Base-by-base conservation (phyloP, 1,140 invertebrate species). In the Caenorhabditis remanei region DNA sequence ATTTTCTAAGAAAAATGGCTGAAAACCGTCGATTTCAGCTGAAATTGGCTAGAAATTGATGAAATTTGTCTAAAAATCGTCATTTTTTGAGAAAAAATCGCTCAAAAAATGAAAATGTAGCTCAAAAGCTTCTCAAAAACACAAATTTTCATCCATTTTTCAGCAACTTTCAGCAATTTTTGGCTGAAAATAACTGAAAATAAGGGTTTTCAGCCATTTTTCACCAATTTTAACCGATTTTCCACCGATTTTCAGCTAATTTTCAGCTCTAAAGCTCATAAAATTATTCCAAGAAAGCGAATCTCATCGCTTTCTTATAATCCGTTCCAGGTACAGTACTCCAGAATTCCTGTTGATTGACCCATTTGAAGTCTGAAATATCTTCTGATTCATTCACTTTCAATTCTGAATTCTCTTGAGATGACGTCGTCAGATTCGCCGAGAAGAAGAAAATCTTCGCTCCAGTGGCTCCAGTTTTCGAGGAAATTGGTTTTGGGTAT, bases 381-480 rank as follows among this genome's bases (percentile, higher is more conserved):
- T 87, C 71, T 2, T 87, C 32, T 1, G 32, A 32, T 32, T 32
- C 32, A 2, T 32, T 32, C 32, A 32, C 32, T 32, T 32, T 32
- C 1, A 32, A 32, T 32, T 32, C 46, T 13, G 48, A 32, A 82
- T 87, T 83, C n/a, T 91, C 75, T 11, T 19, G 50, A 5, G 7
- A 65, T 32, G 50, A 53, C 11, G 50, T 9, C 40, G 86, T 41
- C 21, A 91, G 58, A 43, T 88, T 84, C 3, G 90, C 90, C 53
- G 87, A 67, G 53, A 83, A 91, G 63, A 91, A 87, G 87, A 91
- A 91, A n/a, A 91, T 88, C 88, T 91, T 87, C 4, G 86, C 86
- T 19, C 86, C 86, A 32, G 48, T 16, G 21, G 75, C 79, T 8
- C 75, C 56, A 3, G 79, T 83, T 65, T 87, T 82, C 11, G 43